These are phyloP conservation scores for Drosophila simulans DNA, from an alignment of 1,140 invertebrate species.

Conservation along the genomic window DNA sequence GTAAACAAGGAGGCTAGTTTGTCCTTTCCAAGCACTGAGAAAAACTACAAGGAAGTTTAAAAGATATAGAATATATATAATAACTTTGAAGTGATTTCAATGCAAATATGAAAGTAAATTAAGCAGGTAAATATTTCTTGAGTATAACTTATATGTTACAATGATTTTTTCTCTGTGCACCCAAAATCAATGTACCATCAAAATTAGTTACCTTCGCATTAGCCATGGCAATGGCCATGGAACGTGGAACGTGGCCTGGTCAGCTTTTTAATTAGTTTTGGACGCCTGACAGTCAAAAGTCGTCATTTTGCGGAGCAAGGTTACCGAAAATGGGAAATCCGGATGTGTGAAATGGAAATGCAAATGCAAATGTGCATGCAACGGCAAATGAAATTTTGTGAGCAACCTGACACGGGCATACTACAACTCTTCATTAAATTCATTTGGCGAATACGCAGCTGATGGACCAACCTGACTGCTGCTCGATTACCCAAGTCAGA, in stretches of 20 bases:
- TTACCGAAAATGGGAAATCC: conserved; percentile 32
- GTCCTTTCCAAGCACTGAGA: conserved; percentile 38
- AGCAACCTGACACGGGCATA: conserved; percentile 8
- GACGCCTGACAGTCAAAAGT: conserved; percentile 4
- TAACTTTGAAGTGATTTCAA: neutral
- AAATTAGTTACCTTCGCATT: conserved; percentile 49
- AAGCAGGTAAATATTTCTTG: too few relatives aligned
- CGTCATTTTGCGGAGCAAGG: conserved; percentile 18
- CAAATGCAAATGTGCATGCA: conserved; percentile 24
- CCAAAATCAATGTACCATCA: conserved; percentile 60
- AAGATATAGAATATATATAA: neutral
- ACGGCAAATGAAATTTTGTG: conserved; percentile 38
- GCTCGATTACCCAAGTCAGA: neutral
- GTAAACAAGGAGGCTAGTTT: neutral
- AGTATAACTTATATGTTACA: too few relatives aligned
- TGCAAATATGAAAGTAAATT: neutral
- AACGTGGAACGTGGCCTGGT: neutral
- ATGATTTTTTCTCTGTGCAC: neutral
- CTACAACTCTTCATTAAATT: conserved; percentile 56
- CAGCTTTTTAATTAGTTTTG: conserved; percentile 64
- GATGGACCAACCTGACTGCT: conserved; percentile 11
- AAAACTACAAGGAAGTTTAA: neutral
- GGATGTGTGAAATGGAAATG: conserved; percentile 16
- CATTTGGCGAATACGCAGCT: conserved; percentile 26
- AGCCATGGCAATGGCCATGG: conserved; percentile 44